These are phyloP conservation scores for Pomacea maculata DNA, from an alignment of 1,140 invertebrate species.

Conservation along the genomic window DNA sequence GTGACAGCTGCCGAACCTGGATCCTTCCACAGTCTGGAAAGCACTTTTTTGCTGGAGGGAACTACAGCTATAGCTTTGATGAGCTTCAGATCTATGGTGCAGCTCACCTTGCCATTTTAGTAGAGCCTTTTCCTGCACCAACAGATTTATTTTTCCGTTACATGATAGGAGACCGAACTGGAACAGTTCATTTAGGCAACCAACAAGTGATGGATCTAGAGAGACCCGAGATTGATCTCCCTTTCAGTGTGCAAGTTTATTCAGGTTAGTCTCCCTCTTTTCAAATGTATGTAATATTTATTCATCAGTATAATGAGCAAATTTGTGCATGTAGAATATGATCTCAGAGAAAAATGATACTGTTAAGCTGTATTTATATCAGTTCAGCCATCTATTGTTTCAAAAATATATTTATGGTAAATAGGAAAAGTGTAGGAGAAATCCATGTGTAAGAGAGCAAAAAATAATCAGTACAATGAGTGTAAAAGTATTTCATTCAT, in stretches of 20 bases:
- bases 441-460: too few relatives aligned
- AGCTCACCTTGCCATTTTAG: conserved; percentile 48
- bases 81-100: conserved; percentile 54
- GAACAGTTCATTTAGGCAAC: conserved; percentile 46
- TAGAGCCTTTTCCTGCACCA: conserved; percentile 39
- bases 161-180: conserved; percentile 55
- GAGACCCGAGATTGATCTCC: conserved; percentile 51
- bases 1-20: conserved; percentile 51
- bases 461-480: too few relatives aligned
- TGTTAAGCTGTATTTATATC: neutral
- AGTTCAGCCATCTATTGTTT: neutral
- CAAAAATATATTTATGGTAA: neutral
- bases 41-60: conserved; percentile 47
- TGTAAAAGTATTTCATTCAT: too few relatives aligned
- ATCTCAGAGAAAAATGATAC: too few relatives aligned
- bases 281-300: neutral
- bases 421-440: too few relatives aligned
- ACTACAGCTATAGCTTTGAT: conserved; percentile 46
- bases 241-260: conserved; percentile 51
- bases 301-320: too few relatives aligned
- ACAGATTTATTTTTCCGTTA: conserved; percentile 48
- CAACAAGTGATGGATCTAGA: conserved; percentile 49
- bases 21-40: conserved; percentile 48
- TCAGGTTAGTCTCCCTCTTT: conserved; percentile 15
- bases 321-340: too few relatives aligned